A percentile compares a stretch with the other conserved stretches of the same genome.
These are phyloP conservation scores for Euclidia mi DNA, from an alignment of 2,888 invertebrate species.

Conservation along the genomic window DNA sequence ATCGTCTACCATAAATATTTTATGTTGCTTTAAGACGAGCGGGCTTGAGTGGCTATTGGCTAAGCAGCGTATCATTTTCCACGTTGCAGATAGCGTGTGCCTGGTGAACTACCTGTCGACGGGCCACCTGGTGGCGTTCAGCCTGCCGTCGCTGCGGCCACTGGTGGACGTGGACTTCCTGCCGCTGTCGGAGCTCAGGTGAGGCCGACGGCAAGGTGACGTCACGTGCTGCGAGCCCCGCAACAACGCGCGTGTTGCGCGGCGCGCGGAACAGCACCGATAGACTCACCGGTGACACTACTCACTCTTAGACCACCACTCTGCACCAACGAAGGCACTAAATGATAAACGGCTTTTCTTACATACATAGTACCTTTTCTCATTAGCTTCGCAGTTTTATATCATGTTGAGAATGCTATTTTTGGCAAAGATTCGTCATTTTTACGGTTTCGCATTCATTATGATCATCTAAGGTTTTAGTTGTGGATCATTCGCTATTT, in stretches of 20 bases:
- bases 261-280: constrained; percentile 45
- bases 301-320: constrained; percentile 75
- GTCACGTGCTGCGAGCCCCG: too few species aligned
- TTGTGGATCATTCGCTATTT: constrained; percentile 78
- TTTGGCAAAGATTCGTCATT: constrained; percentile 55
- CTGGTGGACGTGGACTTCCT: constrained; percentile 98
- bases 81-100: constrained; percentile 96
- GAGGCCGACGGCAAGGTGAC: constrained; percentile 74
- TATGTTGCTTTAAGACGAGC: too few species aligned
- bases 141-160: constrained; percentile 98
- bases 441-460: constrained; percentile 63
- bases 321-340: constrained; percentile 86
- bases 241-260: constrained; percentile 15
- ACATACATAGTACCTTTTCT: constrained; percentile 57
- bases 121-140: constrained; percentile 98
- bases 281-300: constrained; percentile 67
- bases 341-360: constrained; percentile 87
- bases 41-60: too few species aligned
- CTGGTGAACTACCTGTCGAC: constrained; percentile 98
- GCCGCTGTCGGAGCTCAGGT: constrained; percentile 98
- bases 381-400: constrained; percentile 79
- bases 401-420: constrained; percentile 78
- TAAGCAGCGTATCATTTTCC: too few species aligned
- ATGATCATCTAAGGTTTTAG: constrained; percentile 68
- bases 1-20: too few species aligned